A percentile compares a stretch with the other conserved stretches of the same genome.
phyloP scores from a whole-genome alignment of 1,140 invertebrate species.

The Formica exsecta region DNA sequence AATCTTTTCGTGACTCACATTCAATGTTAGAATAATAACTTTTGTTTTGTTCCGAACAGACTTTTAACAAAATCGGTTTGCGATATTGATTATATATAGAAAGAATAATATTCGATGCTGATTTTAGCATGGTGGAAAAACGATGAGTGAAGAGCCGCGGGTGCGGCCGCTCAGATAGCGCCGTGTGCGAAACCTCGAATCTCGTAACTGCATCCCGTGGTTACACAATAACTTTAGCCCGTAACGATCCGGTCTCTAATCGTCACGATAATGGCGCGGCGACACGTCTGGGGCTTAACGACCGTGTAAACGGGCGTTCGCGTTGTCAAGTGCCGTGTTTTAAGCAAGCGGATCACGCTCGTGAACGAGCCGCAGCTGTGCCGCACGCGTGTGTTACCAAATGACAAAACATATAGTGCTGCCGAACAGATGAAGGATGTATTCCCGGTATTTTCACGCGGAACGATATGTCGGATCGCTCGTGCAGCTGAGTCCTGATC shows the following conservation, averaged over 20 bases:
- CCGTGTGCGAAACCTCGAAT: slow-evolving; percentile 37
- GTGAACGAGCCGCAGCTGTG: slow-evolving; percentile 51
- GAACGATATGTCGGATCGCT: slow-evolving; percentile 6
- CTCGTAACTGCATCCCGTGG: slow-evolving; percentile 65
- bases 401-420: slow-evolving; percentile 44
- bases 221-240: slow-evolving; percentile 65
- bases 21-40: background rate
- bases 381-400: slow-evolving; percentile 40
- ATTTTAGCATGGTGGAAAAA: background rate
- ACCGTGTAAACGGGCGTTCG: slow-evolving; percentile 56
- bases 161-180: background rate
- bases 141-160: background rate
- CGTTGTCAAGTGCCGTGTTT: slow-evolving; percentile 54
- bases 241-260: slow-evolving; percentile 70
- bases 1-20: background rate
- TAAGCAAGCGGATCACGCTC: slow-evolving; percentile 50
- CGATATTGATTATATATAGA: background rate
- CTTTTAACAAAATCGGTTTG: background rate
- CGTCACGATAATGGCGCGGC: slow-evolving; percentile 67
- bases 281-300: slow-evolving; percentile 61
- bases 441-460: slow-evolving; percentile 30
- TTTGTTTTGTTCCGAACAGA: background rate
- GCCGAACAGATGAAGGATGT: slow-evolving; percentile 53
- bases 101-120: background rate
- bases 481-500: slow-evolving; percentile 42